Percentiles rank a stretch among this genome's conserved stretches.
These are phyloP conservation scores for Phymastichus coffea DNA, from an alignment of 1,140 invertebrate genomes.

Conservation along the genomic window DNA sequence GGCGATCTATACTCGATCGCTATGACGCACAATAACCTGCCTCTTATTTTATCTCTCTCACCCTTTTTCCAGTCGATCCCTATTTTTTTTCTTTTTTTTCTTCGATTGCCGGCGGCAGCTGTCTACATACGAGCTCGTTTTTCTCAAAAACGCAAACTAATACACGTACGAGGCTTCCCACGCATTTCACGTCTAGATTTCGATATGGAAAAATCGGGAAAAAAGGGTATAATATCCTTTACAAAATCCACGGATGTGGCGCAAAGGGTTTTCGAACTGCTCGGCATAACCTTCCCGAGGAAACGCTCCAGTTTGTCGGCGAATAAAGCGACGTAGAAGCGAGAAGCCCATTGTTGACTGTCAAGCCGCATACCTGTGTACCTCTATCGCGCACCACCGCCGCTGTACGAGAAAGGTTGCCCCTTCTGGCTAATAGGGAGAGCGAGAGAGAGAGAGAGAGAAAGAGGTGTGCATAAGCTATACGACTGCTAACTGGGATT, in stretches of 20 bases:
- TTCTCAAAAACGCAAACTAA: slow-evolving; percentile 7
- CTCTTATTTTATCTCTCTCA: neutral
- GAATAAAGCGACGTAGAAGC: neutral
- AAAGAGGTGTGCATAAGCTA: neutral
- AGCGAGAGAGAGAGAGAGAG: neutral
- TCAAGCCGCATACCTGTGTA: neutral
- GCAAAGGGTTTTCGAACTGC: slow-evolving; percentile 29
- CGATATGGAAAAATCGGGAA: slow-evolving; percentile 21
- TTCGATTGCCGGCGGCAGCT: slow-evolving; percentile 11
- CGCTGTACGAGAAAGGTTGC: neutral
- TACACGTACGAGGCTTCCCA: slow-evolving; percentile 31
- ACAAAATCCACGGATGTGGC: slow-evolving; percentile 20
- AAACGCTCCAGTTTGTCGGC: slow-evolving; percentile 21
- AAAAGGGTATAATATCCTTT: slow-evolving; percentile 10
- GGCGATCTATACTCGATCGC: too few species aligned
- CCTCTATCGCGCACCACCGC: neutral
- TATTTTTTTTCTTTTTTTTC: neutral
- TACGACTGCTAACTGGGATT: neutral
- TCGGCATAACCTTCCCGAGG: slow-evolving; percentile 4
- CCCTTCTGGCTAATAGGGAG: slow-evolving; percentile 18
- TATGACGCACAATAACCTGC: neutral
- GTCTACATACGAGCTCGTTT: neutral
- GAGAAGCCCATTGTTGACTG: slow-evolving; percentile 5
- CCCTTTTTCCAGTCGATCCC: neutral
- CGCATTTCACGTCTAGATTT: slow-evolving; percentile 14